Conservation (phyloP, 2,113 vertebrate species). For the Promerops cafer region DNA sequence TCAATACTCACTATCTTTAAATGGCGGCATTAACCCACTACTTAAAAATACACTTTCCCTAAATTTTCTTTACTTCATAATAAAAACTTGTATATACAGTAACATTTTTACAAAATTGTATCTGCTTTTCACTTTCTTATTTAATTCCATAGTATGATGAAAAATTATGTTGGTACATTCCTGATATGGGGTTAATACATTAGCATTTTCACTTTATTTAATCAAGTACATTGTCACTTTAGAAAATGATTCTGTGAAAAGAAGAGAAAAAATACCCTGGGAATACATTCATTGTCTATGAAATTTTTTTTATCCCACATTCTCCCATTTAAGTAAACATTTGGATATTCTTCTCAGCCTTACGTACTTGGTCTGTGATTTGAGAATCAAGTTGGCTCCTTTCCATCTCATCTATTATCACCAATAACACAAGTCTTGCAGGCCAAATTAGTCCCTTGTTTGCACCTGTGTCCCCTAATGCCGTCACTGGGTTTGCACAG, state of each 20-base stretch:
- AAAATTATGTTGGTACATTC: background rate
- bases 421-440: background rate
- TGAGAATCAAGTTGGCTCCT: constrained; percentile 5
- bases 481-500: constrained; percentile 17
- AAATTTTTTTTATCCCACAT: background rate
- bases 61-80: background rate
- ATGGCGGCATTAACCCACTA: background rate
- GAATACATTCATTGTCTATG: background rate
- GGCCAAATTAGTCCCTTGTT: constrained; percentile 22
- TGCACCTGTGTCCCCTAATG: constrained; percentile 14
- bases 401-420: constrained; percentile 28
- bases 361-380: background rate
- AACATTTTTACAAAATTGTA: background rate
- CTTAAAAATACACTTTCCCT: background rate
- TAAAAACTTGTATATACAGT: background rate
- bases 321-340: background rate
- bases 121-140: background rate
- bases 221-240: background rate
- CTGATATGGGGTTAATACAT: background rate
- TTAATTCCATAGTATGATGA: background rate
- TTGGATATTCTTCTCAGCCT: background rate
- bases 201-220: background rate
- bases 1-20: background rate
- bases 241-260: background rate
- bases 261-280: background rate